These are phyloP conservation scores for Gastracanthus pulcherrimus DNA, from an alignment of 2,888 invertebrate species.

Conservation along the genomic window DNA sequence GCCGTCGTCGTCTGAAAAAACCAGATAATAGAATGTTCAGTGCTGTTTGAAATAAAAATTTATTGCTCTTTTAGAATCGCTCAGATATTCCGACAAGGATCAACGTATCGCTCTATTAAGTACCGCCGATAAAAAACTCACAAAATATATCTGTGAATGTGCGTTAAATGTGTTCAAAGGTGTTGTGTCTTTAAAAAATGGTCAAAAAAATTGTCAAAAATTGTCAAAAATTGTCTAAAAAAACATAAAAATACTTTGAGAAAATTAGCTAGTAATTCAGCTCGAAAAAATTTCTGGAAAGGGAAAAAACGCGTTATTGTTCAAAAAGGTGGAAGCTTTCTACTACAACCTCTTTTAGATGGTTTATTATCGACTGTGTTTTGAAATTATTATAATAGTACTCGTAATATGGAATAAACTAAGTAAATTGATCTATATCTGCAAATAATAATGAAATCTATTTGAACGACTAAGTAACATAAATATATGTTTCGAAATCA, in stretches of 20 bases:
- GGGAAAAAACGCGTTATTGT: conserved; percentile 21
- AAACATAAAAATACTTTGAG: not conserved
- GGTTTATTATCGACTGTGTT: not conserved
- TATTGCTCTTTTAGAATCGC: not conserved
- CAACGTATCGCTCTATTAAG: not conserved
- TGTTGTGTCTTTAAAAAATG: not conserved
- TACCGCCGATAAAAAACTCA: not conserved
- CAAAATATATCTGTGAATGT: not conserved
- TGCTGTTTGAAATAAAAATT: not conserved
- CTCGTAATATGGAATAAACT: not conserved
- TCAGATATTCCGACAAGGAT: not conserved
- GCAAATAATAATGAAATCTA: too few relatives aligned
- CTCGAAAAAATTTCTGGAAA: not conserved
- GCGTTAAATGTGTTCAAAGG: not conserved
- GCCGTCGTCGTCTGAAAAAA: too few relatives aligned
- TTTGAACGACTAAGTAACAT: too few relatives aligned
- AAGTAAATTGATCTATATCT: too few relatives aligned
- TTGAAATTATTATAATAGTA: not conserved
- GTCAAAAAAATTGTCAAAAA: not conserved
- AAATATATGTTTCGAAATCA: too few relatives aligned
- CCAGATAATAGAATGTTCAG: too few relatives aligned
- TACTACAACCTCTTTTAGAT: not conserved
- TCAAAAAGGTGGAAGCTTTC: not conserved
- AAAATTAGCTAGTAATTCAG: not conserved
- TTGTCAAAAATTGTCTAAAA: not conserved